Evolutionary conservation across 2,113 vertebrate species (phyloP), one percentile per base, ranked within the genome.

Genomic region (Papio anubis): DNA sequence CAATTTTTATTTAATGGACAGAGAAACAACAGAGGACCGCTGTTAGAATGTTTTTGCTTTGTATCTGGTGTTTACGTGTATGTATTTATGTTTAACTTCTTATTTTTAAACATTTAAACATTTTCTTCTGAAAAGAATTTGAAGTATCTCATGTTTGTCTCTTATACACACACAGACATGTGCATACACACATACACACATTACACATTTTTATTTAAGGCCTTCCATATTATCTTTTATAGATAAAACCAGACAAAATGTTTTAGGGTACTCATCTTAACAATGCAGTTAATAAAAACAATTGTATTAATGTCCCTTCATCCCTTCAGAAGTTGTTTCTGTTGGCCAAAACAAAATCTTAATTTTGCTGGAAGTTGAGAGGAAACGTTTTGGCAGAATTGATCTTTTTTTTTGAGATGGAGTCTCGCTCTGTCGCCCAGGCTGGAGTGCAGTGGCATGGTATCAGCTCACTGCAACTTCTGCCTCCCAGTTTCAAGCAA

Each of bases 241-340:
- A 32, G 6, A 30, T 43, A 45, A 40, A 93, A 59, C 27, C 40
- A 64, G 72, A 57, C 5, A 50, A 30, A 75, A 40, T 55, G 50
- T 40, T 83, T 94, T 84, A 87, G n/a, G 81, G 38, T 68, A 20
- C 66, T 66, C 20, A 38, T 40, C 8, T 84, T 55, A 86, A 80
- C 79, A 66, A 87, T 84, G 3, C 57, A 96, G n/a, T 89, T 87
- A 76, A 93, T 76, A 27, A 86, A 43, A 91, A 72, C 12, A 96
- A 57, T 13, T 82, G 35, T 61, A 93, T 93, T 75, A 75, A 55
- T 35, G 18, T 11, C 66, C 48, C 14, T 27, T 61, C 27, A 50
- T 94, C 66, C 32, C 82, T 95, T 89, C 52, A 86, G 68, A n/a
- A 80, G 72, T 68, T 82, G 30, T 72, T 93, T 87, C 79, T 50